These are phyloP conservation scores for Egretta garzetta DNA, from an alignment of 2,113 vertebrate genomes.

Conservation along the genomic window DNA sequence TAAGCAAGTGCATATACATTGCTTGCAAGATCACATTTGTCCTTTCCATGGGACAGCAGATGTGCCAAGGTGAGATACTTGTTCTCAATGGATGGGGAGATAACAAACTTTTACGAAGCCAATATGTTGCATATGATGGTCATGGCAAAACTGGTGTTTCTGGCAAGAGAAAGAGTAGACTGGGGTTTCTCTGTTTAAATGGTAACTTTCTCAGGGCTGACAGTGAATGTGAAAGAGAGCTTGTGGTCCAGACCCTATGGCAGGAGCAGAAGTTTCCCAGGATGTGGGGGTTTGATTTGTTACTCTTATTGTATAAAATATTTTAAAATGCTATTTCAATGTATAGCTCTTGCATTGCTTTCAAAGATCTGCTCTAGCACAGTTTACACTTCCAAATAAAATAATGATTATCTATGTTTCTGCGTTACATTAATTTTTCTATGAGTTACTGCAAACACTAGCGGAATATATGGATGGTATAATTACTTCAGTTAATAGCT, in stretches of 20 bases:
- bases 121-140: background rate
- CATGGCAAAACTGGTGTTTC: background rate
- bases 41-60: background rate
- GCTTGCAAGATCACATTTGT: background rate
- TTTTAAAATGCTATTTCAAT: constrained; percentile 14
- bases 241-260: background rate
- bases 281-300: background rate
- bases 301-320: background rate
- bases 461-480: background rate
- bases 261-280: background rate
- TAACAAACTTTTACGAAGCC: background rate
- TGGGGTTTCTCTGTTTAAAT: background rate
- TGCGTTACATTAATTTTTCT: constrained; percentile 22
- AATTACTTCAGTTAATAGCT: constrained; percentile 32
- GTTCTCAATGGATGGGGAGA: background rate
- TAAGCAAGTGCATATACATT: background rate
- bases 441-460: background rate
- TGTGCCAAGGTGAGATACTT: background rate
- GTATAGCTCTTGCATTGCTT: background rate
- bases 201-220: background rate
- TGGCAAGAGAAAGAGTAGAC: background rate
- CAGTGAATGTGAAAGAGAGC: background rate
- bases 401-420: constrained; percentile 5
- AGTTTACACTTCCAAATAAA: background rate
- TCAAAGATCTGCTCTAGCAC: background rate